A percentile compares a stretch with the other conserved stretches of the same genome.
These are phyloP conservation scores for Prionace glauca DNA, from an alignment of 2,797 vertebrate genomes.

Conservation along the genomic window DNA sequence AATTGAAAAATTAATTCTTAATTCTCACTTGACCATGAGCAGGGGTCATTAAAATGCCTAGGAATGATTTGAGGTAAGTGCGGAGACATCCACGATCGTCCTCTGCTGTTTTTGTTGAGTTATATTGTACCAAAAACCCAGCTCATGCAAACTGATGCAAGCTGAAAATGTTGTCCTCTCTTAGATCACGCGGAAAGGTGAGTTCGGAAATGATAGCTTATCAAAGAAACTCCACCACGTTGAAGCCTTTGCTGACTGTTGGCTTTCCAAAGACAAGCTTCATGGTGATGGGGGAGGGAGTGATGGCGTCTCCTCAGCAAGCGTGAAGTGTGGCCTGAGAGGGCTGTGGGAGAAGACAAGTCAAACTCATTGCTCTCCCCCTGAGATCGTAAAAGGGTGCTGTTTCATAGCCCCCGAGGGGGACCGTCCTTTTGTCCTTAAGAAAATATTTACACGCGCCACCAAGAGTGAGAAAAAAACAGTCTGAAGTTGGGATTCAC, in stretches of 20 bases:
- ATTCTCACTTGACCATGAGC: too few species aligned
- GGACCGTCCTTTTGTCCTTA: background rate
- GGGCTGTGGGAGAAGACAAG: background rate
- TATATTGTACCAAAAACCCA: background rate
- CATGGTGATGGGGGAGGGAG: background rate
- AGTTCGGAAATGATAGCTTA: background rate
- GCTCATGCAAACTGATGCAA: background rate
- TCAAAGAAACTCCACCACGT: background rate
- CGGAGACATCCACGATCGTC: too few species aligned
- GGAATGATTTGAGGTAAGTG: too few species aligned
- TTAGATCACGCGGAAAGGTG: background rate
- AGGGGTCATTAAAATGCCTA: too few species aligned
- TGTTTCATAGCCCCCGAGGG: background rate
- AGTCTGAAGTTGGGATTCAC: background rate
- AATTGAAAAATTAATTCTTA: too few species aligned
- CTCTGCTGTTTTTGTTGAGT: too few species aligned
- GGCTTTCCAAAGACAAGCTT: background rate
- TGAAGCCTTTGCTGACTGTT: background rate
- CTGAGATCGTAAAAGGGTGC: background rate
- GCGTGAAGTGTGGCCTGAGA: background rate
- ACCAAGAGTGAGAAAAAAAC: background rate
- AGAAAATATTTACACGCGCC: background rate
- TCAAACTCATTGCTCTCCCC: background rate
- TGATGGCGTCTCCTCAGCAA: background rate
- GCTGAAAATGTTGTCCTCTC: background rate